Conservation (phyloP, 2,888 invertebrate species). For the Hermaeophaga mercurialis region DNA sequence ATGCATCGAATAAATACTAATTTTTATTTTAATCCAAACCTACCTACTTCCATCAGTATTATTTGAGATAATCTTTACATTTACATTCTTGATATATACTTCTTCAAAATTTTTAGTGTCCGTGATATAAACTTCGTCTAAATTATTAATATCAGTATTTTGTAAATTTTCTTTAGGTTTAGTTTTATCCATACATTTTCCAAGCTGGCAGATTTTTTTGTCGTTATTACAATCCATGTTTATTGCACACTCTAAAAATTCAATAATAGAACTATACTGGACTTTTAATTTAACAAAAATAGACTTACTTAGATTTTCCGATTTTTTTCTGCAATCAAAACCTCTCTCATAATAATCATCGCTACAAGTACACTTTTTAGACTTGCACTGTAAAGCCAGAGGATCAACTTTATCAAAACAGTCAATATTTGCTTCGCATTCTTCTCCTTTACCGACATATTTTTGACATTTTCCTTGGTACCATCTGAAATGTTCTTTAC, state of each 20-base stretch:
- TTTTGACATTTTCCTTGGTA: constrained; percentile 40
- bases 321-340: constrained; percentile 40
- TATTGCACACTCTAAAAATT: constrained; percentile 41
- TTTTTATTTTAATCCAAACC: background rate
- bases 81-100: background rate
- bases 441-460: constrained; percentile 36
- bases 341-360: constrained; percentile 40
- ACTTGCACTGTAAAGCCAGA: constrained; percentile 36
- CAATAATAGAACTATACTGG: background rate
- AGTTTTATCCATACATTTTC: constrained; percentile 34
- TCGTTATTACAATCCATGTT: constrained; percentile 35
- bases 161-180: background rate
- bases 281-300: constrained; percentile 4
- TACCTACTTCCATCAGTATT: too few relatives aligned
- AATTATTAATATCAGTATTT: too few relatives aligned
- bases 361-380: constrained; percentile 37
- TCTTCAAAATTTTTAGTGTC: background rate
- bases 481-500: constrained; percentile 40
- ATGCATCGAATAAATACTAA: too few relatives aligned
- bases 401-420: constrained; percentile 41
- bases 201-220: constrained; percentile 31
- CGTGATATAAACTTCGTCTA: too few relatives aligned
- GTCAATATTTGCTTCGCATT: constrained; percentile 29
- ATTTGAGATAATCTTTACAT: too few relatives aligned
- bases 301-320: constrained; percentile 25